phyloP scores from a whole-genome alignment of 2,797 vertebrate genomes.

The Nasua narica region DNA sequence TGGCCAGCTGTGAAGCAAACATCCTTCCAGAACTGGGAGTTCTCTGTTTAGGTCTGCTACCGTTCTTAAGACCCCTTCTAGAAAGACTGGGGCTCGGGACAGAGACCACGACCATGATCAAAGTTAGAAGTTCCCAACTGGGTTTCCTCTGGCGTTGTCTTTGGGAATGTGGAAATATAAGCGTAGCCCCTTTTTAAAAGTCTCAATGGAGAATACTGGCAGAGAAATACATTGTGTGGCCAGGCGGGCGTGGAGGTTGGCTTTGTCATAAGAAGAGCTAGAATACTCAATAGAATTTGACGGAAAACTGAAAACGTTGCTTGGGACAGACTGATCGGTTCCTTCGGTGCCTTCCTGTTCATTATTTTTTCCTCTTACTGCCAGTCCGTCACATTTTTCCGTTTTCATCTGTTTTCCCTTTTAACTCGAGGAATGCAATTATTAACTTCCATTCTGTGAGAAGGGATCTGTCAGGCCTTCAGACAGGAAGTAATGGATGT shows the following conservation, averaged over 20 bases:
- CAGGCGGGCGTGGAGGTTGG: not conserved
- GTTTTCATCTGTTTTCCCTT: not conserved
- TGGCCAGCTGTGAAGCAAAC: not conserved
- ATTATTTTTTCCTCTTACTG: not conserved
- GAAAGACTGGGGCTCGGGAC: not conserved
- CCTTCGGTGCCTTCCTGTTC: not conserved
- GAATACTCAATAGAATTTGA: not conserved
- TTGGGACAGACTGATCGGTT: not conserved
- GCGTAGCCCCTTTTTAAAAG: not conserved
- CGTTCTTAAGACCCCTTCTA: not conserved
- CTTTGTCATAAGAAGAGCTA: not conserved
- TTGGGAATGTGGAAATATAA: not conserved
- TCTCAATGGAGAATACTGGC: not conserved
- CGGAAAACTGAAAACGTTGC: not conserved
- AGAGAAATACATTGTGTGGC: not conserved
- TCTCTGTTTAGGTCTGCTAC: not conserved
- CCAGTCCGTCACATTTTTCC: not conserved
- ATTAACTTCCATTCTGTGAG: not conserved
- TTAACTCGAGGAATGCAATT: constrained; percentile 12
- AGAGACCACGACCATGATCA: not conserved
- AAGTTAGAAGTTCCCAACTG: not conserved
- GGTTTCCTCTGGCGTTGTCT: not conserved
- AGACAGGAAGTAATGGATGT: not conserved
- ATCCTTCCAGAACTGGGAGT: not conserved
- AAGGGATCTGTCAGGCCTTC: not conserved